A percentile compares a stretch with the other conserved stretches of the same genome.
These are phyloP conservation scores for Saguinus imperator DNA, from an alignment of 2,113 vertebrate species.

Conservation along the genomic window DNA sequence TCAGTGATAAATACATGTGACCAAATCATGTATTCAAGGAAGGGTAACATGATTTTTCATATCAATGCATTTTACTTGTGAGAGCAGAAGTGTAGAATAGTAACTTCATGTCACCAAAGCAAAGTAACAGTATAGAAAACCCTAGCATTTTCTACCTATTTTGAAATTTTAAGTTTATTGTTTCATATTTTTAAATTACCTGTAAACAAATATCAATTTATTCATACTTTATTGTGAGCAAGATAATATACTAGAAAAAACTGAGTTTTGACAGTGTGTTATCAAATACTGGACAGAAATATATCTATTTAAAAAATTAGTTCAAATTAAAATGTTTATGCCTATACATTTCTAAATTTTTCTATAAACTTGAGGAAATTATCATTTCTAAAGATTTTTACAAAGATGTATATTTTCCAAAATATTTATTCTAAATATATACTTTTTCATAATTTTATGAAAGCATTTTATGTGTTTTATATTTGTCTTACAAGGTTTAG, in stretches of 20 bases:
- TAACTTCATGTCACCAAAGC: slow-evolving; percentile 1
- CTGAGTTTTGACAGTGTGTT: background rate
- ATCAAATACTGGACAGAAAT: background rate
- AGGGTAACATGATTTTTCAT: slow-evolving; percentile 9
- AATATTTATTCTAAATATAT: background rate
- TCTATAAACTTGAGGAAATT: background rate
- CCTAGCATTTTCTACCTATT: background rate
- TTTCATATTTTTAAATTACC: background rate
- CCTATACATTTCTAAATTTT: background rate
- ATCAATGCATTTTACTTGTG: background rate
- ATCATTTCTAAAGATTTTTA: background rate
- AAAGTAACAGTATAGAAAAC: background rate
- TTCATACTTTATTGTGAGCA: background rate
- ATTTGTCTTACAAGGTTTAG: background rate
- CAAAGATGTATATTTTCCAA: background rate
- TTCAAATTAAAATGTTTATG: background rate
- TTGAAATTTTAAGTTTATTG: background rate
- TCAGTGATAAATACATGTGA: slow-evolving; percentile 19
- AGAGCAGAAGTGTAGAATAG: background rate
- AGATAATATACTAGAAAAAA: background rate
- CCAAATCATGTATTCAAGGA: slow-evolving; percentile 27
- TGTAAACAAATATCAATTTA: background rate
- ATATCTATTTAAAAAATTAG: background rate
- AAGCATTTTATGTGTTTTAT: background rate
- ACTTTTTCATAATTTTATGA: background rate